These are phyloP conservation scores for Romanogobio albipinnatus DNA, from an alignment of 2,113 vertebrate genomes.

Conservation along the genomic window DNA sequence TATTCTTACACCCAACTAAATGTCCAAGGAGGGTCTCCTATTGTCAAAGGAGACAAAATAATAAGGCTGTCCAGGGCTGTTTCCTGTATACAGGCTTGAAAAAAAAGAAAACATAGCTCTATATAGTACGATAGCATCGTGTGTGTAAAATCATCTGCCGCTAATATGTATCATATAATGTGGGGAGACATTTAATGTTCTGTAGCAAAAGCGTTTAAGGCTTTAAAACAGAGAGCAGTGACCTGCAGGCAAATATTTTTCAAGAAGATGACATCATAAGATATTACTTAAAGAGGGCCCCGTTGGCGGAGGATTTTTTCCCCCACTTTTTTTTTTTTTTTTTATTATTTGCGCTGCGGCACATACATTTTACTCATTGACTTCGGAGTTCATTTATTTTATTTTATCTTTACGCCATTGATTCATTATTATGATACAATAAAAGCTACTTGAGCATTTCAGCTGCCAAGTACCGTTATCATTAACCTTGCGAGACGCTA, in stretches of 20 bases:
- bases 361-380: slow-evolving; percentile 77
- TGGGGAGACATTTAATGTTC: slow-evolving; percentile 79
- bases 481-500: slow-evolving; percentile 83
- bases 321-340: slow-evolving; percentile 34
- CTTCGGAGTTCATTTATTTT: slow-evolving; percentile 84
- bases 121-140: slow-evolving; percentile 11
- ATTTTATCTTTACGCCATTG: slow-evolving; percentile 79
- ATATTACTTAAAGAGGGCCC: slow-evolving; percentile 66
- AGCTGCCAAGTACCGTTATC: slow-evolving; percentile 78
- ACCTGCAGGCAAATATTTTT: slow-evolving; percentile 81
- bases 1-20: background rate
- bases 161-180: slow-evolving; percentile 72
- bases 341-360: slow-evolving; percentile 59
- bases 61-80: background rate
- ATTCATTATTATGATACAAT: slow-evolving; percentile 87
- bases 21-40: no score
- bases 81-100: background rate
- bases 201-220: slow-evolving; percentile 77
- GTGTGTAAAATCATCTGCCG: slow-evolving; percentile 50
- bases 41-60: slow-evolving; percentile 36
- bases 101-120: background rate
- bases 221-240: slow-evolving; percentile 74
- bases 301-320: slow-evolving; percentile 54
- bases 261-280: slow-evolving; percentile 78
- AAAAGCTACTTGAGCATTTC: slow-evolving; percentile 86